A percentile compares a stretch with the other conserved stretches of the same genome.
Conservation (phyloP, 2,888 invertebrate genomes). For the Eupsilia transversa region DNA sequence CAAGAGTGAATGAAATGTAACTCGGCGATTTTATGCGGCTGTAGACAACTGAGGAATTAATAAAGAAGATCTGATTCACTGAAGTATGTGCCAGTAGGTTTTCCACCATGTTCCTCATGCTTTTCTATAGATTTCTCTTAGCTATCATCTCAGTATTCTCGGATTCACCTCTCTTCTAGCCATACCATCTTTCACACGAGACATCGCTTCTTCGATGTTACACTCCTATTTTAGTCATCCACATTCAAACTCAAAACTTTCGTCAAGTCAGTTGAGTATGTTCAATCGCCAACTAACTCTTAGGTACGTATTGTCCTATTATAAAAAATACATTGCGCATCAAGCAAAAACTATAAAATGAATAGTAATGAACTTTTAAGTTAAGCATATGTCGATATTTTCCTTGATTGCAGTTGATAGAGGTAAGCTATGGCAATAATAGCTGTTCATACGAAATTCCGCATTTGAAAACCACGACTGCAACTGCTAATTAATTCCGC, state of each 20-base stretch:
- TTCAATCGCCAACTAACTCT: neutral
- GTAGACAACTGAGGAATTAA: neutral
- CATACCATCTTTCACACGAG: neutral
- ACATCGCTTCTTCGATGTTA: neutral
- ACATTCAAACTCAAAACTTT: neutral
- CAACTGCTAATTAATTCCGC: neutral
- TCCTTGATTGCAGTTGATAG: slow-evolving; percentile 14
- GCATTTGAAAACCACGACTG: neutral
- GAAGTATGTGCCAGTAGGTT: neutral
- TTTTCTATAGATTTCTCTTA: neutral
- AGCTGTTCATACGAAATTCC: neutral
- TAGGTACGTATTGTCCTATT: no score
- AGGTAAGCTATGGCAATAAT: neutral
- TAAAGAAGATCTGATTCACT: neutral
- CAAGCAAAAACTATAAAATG: neutral
- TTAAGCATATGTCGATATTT: slow-evolving; percentile 14
- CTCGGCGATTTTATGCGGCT: slow-evolving; percentile 10
- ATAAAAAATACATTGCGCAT: neutral
- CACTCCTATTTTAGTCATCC: neutral
- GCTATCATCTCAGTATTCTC: neutral
- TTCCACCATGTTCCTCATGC: neutral
- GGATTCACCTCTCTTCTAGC: neutral
- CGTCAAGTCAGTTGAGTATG: neutral
- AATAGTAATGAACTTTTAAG: slow-evolving; percentile 21
- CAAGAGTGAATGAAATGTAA: slow-evolving; percentile 50